Percentiles rank a stretch among this genome's conserved stretches.
phyloP scores from a whole-genome alignment of 2,888 invertebrate species.

The Epicampocera succincta region DNA sequence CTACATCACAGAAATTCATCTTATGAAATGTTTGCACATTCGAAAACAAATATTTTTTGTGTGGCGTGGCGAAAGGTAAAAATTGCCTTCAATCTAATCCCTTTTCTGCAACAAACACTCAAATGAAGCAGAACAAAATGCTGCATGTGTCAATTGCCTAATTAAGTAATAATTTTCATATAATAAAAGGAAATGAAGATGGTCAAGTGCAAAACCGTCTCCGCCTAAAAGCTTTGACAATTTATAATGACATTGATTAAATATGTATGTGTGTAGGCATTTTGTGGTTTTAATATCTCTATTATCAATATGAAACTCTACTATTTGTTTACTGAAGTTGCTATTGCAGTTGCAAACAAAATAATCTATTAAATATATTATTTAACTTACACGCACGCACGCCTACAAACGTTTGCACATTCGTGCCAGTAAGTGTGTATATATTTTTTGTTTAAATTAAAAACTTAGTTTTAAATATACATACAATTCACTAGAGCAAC shows the following conservation, averaged over 20 bases:
- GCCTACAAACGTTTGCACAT: too few species aligned
- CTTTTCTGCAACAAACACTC: not conserved
- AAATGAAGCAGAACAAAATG: not conserved
- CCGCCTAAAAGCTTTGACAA: not conserved
- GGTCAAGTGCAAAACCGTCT: constrained; percentile 14
- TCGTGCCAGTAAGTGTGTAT: too few species aligned
- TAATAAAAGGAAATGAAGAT: not conserved
- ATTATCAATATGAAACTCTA: not conserved
- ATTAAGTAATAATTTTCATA: constrained; percentile 32
- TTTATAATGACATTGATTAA: constrained; percentile 44
- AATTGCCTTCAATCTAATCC: not conserved
- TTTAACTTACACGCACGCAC: not conserved
- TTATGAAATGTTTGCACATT: not conserved
- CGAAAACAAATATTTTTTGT: not conserved
- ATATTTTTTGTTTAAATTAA: too few species aligned
- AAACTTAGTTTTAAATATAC: too few species aligned
- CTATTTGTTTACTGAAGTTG: not conserved
- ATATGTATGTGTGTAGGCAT: too few species aligned
- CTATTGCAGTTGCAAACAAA: not conserved
- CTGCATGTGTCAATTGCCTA: constrained; percentile 31
- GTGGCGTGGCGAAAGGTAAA: too few species aligned
- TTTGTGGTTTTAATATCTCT: constrained; percentile 25
- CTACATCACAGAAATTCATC: too few species aligned
- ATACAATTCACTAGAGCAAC: not conserved
- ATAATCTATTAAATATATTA: not conserved